Percentiles rank a stretch among this genome's conserved stretches.
These are phyloP conservation scores for Silurus asotus DNA, from an alignment of 2,113 vertebrate species.

Conservation along the genomic window DNA sequence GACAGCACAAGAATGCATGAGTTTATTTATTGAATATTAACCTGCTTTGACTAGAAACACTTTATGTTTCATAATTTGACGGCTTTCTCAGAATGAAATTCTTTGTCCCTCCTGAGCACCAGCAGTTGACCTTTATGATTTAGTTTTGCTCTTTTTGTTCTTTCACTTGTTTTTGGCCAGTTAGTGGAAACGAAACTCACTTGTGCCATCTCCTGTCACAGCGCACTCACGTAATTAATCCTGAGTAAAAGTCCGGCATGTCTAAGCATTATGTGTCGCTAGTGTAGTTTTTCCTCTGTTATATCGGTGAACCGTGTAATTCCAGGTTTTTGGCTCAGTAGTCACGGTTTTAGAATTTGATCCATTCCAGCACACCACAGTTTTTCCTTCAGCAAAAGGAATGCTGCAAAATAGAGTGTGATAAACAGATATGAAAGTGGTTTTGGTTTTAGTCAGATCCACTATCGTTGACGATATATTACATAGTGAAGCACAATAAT, in stretches of 20 bases:
- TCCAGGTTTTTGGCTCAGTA: not conserved
- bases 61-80: not conserved
- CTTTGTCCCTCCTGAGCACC: not conserved
- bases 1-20: not conserved
- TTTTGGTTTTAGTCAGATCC: conserved; percentile 19
- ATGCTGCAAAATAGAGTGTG: not conserved
- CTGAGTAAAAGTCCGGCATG: not conserved
- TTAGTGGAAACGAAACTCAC: not conserved
- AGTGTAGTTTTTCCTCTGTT: conserved; percentile 18
- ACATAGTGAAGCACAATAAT: not conserved
- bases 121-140: not conserved
- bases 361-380: conserved; percentile 15
- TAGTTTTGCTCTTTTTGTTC: not conserved
- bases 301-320: conserved; percentile 24
- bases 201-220: not conserved
- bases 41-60: not conserved
- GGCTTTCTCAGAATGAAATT: not conserved
- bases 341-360: conserved; percentile 12
- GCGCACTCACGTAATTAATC: not conserved
- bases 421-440: conserved; percentile 24
- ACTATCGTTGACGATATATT: no score
- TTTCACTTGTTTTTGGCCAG: not conserved
- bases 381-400: conserved; percentile 20
- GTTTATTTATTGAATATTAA: not conserved
- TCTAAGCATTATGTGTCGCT: not conserved